Base-by-base conservation (phyloP, 1,140 invertebrate genomes). In the Ostrea denselamellosa region DNA sequence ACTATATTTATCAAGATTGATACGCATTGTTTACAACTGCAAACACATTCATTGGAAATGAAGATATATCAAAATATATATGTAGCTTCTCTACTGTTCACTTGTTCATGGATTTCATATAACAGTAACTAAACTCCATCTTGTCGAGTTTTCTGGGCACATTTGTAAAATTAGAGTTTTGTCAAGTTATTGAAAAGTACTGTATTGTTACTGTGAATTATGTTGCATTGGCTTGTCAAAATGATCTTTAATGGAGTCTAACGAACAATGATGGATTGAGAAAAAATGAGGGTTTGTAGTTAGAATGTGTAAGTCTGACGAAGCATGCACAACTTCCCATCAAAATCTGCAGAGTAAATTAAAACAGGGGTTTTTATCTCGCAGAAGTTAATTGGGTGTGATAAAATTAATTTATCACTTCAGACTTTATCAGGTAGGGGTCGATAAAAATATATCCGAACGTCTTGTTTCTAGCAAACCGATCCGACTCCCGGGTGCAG, bases 371-470 rank as follows among this genome's bases (percentile, higher is more conserved):
- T 77, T 77, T 77, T 77, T 77, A 77, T 77, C 68, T 77, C 68
- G 68, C 68, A 34, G 68, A 77, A 77, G 68, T 77, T 77, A 77
- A 77, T 77, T 77, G 68, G 68, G 68, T 77, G 68, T 77, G 68
- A 77, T 77, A 77, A 77, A 77, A 77, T 77, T 77, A 77, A 77
- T 77, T 77, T 77, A 77, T 77, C 68, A 77, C 68, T 25, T 77
- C 17, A 77, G 68, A 77, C 68, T 28, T 14, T 77, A 77, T 77
- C 68, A 77, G 68, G 28, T 77, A 25, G 28, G 68, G 68, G 68
- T 77, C 68, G 68, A 77, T 77, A 77, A 77, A 77, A 77, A 28
- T 77, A 77, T 77, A 25, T 28, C 68, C 68, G 68, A 77, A 77
- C 68, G 68, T 77, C 68, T 77, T 77, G 68, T 77, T 77, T 77